Conservation (phyloP, 35 echinoderm and acorn worm species). For the Antedon bifida region DNA sequence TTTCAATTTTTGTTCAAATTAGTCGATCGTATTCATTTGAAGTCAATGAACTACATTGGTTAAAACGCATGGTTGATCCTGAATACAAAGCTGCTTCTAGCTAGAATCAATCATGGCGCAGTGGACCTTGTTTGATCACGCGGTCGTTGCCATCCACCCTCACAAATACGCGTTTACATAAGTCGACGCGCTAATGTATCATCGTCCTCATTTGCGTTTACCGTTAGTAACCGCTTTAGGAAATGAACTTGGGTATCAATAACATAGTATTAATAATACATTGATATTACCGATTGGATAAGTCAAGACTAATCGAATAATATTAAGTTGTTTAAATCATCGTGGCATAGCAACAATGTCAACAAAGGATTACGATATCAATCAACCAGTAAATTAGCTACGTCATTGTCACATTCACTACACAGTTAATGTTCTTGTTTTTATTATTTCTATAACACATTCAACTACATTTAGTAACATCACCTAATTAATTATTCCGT, state of each 20-base stretch:
- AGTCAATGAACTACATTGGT: background rate
- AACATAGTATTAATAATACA: background rate
- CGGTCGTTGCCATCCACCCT: background rate
- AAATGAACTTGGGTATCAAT: background rate
- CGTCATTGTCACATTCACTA: no score
- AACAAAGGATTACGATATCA: no score
- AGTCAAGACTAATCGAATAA: no score
- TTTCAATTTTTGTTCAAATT: conserved; percentile 2
- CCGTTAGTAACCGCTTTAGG: background rate
- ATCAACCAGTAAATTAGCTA: no score
- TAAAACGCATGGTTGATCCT: background rate
- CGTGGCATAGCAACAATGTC: no score
- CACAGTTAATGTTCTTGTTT: no score
- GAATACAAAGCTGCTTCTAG: background rate
- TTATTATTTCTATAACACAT: no score
- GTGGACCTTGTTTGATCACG: background rate
- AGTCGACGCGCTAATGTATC: background rate
- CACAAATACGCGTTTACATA: background rate
- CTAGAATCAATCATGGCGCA: background rate
- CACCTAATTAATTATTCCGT: no score
- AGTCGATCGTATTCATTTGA: background rate
- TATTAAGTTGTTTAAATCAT: no score
- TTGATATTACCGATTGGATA: no score
- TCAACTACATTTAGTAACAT: no score
- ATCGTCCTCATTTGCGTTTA: background rate